Percentiles rank a stretch among this genome's conserved stretches.
These are phyloP conservation scores for Nasonovia ribisnigri DNA, from an alignment of 2,888 invertebrate species.

Conservation along the genomic window DNA sequence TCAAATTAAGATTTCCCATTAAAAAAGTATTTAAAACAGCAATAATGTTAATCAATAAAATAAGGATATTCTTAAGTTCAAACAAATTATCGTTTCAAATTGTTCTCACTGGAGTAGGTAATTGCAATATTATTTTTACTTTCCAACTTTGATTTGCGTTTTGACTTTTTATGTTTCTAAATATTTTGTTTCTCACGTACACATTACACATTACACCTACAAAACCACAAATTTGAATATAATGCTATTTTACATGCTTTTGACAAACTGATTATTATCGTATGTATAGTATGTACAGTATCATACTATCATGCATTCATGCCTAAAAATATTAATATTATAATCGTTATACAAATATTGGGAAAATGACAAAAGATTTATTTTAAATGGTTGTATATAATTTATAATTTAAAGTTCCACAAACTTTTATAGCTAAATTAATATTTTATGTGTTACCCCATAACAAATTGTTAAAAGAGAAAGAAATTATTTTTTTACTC, in stretches of 20 bases:
- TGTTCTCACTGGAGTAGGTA: not conserved
- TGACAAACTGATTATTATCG: too few species aligned
- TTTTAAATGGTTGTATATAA: not conserved
- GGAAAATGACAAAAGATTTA: not conserved
- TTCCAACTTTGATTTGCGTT: not conserved
- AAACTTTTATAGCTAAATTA: not conserved
- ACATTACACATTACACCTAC: not conserved
- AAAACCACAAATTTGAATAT: not conserved
- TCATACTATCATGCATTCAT: not conserved
- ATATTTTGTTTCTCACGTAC: not conserved
- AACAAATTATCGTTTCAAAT: not conserved
- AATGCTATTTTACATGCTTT: too few species aligned
- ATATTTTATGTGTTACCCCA: not conserved
- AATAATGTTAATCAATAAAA: not conserved
- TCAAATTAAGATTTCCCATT: not conserved
- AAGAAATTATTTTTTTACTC: not conserved
- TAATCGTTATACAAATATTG: not conserved
- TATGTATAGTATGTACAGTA: too few species aligned
- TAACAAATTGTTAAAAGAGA: not conserved
- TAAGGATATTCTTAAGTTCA: not conserved
- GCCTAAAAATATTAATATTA: not conserved
- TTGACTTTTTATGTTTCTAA: not conserved
- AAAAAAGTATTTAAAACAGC: not conserved
- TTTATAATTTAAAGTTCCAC: not conserved
- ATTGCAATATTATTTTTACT: not conserved